Percentiles rank a stretch among this genome's conserved stretches.
phyloP scores from a whole-genome alignment of 2,888 invertebrate genomes.

The Aphelenchoides bicaudatus region DNA sequence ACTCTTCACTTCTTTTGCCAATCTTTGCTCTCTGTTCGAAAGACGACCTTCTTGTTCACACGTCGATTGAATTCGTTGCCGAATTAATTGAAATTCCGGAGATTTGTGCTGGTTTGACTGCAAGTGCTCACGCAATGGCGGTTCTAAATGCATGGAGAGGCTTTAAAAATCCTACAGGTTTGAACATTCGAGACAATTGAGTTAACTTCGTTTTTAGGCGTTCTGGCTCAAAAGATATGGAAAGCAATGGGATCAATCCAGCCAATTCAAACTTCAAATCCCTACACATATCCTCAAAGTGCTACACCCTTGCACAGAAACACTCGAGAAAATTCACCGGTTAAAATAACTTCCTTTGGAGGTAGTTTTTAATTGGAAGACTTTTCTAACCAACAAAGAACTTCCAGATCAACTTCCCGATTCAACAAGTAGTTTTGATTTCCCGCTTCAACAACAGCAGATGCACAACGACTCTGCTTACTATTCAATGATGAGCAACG shows the following conservation, averaged over 20 bases:
- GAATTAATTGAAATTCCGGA: conserved; percentile 8
- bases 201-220: neutral
- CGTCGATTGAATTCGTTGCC: neutral
- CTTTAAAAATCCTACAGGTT: neutral
- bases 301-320: neutral
- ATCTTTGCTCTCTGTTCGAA: neutral
- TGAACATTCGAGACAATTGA: neutral
- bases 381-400: too few species aligned
- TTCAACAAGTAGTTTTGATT: neutral
- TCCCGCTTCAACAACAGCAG: neutral
- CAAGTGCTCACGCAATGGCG: neutral
- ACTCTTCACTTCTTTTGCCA: neutral
- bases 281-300: neutral
- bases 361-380: too few species aligned
- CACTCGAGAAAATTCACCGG: too few species aligned
- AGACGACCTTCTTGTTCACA: neutral
- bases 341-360: too few species aligned
- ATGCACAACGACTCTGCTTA: conserved; percentile 7
- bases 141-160: neutral
- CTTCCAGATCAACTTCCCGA: too few species aligned
- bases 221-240: neutral
- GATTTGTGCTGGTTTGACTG: neutral
- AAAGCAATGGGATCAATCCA: neutral
- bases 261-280: neutral
- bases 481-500: too few species aligned